Percentiles rank a stretch among this genome's conserved stretches.
Conservation (phyloP, 2,113 vertebrate genomes). For the Sterrhoptilus dennistouni region DNA sequence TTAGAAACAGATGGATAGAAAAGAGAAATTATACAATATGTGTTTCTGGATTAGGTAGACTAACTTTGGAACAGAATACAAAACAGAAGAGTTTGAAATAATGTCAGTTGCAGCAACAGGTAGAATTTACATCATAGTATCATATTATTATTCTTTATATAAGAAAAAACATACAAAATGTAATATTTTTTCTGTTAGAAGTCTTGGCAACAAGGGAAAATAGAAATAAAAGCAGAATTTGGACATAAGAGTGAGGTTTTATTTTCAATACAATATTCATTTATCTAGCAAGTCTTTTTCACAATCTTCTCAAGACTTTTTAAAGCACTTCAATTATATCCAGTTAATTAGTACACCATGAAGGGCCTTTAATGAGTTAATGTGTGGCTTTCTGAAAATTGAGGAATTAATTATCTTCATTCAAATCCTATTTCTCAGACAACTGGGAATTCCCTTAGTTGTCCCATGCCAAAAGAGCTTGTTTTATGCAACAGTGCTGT, state of each 20-base stretch:
- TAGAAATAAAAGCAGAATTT: not conserved
- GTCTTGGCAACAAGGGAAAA: not conserved
- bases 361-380: not conserved
- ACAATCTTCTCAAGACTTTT: not conserved
- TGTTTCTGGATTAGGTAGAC: not conserved
- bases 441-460: not conserved
- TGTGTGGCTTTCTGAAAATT: not conserved
- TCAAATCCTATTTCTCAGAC: not conserved
- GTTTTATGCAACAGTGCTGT: not conserved
- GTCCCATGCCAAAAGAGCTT: not conserved
- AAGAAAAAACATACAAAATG: not conserved
- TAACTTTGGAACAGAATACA: not conserved
- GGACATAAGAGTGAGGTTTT: not conserved
- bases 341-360: not conserved
- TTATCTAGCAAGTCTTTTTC: not conserved
- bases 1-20: not conserved
- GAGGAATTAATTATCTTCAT: not conserved
- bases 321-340: not conserved
- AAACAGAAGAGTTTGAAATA: not conserved
- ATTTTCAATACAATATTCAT: not conserved
- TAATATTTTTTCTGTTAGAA: not conserved
- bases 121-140: not conserved
- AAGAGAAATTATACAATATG: not conserved
- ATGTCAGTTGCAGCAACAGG: not conserved
- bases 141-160: not conserved